Evolutionary conservation across 2,888 invertebrate species (phyloP).

Genomic region (Hofmannophila pseudospretella): DNA sequence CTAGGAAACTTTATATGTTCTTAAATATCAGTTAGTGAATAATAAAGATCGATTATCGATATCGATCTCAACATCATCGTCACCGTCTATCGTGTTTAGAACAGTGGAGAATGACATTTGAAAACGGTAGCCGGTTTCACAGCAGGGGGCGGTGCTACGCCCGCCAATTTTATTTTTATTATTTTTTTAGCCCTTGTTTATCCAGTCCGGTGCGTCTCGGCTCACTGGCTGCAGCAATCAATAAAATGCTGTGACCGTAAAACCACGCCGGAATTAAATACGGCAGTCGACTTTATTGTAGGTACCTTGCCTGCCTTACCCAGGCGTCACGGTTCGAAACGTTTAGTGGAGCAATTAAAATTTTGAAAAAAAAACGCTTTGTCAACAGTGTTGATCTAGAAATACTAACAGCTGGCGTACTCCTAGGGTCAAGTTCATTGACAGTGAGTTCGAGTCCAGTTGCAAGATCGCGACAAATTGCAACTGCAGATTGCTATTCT

Average conservation of each 20-base stretch:
- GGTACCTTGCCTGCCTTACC: neutral
- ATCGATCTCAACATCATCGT: constrained; percentile 23
- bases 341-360: constrained; percentile 45
- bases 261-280: constrained; percentile 67
- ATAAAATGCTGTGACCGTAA: constrained; percentile 68
- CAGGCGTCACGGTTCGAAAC: constrained; percentile 29
- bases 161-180: constrained; percentile 68
- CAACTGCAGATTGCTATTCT: too few species aligned
- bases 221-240: constrained; percentile 68
- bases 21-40: too few species aligned
- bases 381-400: neutral
- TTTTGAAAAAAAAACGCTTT: constrained; percentile 16
- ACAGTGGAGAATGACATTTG: constrained; percentile 65
- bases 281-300: constrained; percentile 17
- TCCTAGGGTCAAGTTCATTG: neutral
- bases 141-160: constrained; percentile 67
- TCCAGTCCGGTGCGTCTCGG: constrained; percentile 63
- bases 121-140: constrained; percentile 67
- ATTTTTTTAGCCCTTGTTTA: constrained; percentile 70
- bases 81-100: constrained; percentile 19
- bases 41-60: constrained; percentile 27
- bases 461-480: too few species aligned
- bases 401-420: neutral
- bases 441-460: too few species aligned
- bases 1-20: too few species aligned